phyloP scores from a whole-genome alignment of 2,888 invertebrate species.

The Chironomus tentans region DNA sequence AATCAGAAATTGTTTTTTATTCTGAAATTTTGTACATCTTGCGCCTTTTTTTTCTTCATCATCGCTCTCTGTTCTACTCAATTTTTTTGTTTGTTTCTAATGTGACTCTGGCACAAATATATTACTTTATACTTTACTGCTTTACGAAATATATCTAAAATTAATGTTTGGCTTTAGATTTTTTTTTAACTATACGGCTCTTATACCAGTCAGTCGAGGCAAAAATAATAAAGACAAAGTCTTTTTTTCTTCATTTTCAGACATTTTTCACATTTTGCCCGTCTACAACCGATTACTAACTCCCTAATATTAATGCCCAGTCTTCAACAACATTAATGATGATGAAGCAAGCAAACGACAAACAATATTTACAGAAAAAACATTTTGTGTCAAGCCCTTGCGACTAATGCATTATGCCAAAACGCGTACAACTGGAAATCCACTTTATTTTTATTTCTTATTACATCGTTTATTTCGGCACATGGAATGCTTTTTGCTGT shows the following conservation, averaged over 20 bases:
- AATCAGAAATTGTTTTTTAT: background rate
- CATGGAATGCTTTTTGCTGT: background rate
- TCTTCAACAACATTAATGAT: slow-evolving; percentile 9
- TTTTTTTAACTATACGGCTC: background rate
- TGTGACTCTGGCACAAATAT: slow-evolving; percentile 18
- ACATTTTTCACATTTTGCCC: background rate
- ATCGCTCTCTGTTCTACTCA: background rate
- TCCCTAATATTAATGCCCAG: background rate
- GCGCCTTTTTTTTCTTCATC: background rate
- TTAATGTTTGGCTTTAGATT: slow-evolving; percentile 18
- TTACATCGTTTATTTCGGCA: background rate
- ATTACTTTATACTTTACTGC: background rate
- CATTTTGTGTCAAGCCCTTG: background rate
- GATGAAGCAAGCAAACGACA: slow-evolving; percentile 12
- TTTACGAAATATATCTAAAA: slow-evolving; percentile 11
- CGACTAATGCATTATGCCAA: slow-evolving; percentile 10
- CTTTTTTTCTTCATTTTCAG: too few species aligned
- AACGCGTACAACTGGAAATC: slow-evolving; percentile 9
- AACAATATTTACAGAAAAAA: slow-evolving; percentile 6
- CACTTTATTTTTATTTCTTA: background rate
- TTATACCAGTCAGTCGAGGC: background rate
- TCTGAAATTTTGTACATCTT: background rate
- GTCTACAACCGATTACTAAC: background rate
- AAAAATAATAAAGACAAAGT: background rate
- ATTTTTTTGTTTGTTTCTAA: slow-evolving; percentile 14